These are phyloP conservation scores for Mormyrops attenuatus DNA, from an alignment of 2,797 vertebrate species.

Conservation along the genomic window DNA sequence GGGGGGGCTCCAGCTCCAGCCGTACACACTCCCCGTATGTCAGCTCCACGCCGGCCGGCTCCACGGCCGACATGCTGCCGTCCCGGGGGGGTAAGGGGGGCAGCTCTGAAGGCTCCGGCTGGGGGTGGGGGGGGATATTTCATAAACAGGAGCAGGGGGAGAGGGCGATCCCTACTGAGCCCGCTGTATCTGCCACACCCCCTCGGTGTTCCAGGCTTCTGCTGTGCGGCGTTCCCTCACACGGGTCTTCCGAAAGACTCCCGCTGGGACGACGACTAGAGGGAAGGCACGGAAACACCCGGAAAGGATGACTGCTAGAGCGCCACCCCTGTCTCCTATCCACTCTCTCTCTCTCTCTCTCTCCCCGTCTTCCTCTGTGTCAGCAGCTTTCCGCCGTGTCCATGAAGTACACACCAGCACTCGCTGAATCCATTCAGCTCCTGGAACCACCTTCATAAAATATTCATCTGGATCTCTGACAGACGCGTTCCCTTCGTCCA, in stretches of 20 bases:
- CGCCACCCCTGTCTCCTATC: conserved; percentile 25
- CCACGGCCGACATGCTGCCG: conserved; percentile 51
- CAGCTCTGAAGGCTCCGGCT: conserved; percentile 65
- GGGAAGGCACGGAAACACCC: conserved; percentile 44
- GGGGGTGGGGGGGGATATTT: neutral
- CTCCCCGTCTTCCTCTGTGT: conserved; percentile 39
- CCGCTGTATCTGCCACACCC: neutral
- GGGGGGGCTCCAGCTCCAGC: conserved; percentile 89
- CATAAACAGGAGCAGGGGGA: conserved; percentile 30
- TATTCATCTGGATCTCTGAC: conserved; percentile 66
- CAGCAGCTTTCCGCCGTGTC: conserved; percentile 55
- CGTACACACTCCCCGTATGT: conserved; percentile 99
- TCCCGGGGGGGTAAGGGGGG: conserved; percentile 70
- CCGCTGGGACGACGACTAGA: conserved; percentile 43
- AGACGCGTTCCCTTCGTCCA: conserved; percentile 39
- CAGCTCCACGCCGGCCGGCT: conserved; percentile 84
- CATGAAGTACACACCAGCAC: conserved; percentile 58
- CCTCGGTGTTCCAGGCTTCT: neutral
- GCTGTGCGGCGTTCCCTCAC: neutral
- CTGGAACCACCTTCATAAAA: conserved; percentile 74
- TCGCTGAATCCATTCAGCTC: conserved; percentile 68
- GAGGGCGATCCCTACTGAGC: neutral
- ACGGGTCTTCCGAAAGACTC: conserved; percentile 9
- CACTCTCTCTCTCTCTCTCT: conserved; percentile 26
- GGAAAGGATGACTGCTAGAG: conserved; percentile 39